Conservation (phyloP, 1,140 invertebrate genomes). For the Pinna nobilis region DNA sequence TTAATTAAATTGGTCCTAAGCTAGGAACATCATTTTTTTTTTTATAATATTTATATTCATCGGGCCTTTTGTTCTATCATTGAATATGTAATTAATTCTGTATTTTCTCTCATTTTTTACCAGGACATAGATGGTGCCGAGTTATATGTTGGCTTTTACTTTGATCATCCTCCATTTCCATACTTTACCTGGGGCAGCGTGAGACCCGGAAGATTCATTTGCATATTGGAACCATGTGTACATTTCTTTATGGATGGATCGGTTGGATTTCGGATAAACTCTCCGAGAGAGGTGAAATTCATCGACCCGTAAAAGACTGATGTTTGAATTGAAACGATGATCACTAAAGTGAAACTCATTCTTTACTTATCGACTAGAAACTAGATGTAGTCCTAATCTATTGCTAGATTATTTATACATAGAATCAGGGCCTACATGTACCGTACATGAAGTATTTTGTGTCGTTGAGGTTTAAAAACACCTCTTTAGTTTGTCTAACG, state of each 20-base stretch:
- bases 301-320: too few species aligned
- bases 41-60: background rate
- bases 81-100: background rate
- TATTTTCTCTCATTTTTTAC: background rate
- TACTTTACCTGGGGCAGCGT: slow-evolving; percentile 44
- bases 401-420: too few species aligned
- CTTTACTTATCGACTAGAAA: too few species aligned
- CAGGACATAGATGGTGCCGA: slow-evolving; percentile 44
- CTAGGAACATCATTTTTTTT: background rate
- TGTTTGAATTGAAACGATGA: too few species aligned
- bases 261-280: slow-evolving; percentile 43
- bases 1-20: background rate
- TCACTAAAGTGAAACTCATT: too few species aligned
- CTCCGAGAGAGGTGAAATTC: slow-evolving; percentile 28
- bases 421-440: too few species aligned
- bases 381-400: too few species aligned
- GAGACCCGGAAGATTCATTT: slow-evolving; percentile 44
- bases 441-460: too few species aligned
- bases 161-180: slow-evolving; percentile 40
- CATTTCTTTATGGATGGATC: slow-evolving; percentile 45
- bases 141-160: slow-evolving; percentile 47
- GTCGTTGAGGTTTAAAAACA: too few species aligned
- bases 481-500: too few species aligned
- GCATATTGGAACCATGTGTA: slow-evolving; percentile 42
- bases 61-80: too few species aligned